Evolutionary conservation across 2,888 invertebrate species (phyloP), one percentile per base, ranked within the genome.

Genomic region (Alviniconcha strummeri): DNA sequence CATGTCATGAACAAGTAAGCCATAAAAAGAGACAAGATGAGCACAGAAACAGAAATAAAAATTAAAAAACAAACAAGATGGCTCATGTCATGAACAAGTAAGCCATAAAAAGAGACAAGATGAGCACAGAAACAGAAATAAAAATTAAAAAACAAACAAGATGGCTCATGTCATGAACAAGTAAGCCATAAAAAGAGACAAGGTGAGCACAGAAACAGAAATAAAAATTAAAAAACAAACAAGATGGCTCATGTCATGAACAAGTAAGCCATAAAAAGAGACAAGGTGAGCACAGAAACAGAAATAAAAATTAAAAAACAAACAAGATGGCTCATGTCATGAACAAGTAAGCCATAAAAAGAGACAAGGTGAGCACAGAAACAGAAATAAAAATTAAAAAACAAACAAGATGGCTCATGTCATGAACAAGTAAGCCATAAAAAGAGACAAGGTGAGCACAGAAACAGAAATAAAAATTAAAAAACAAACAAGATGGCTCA

Each of bases 41-140:
- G 60, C 64, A 83, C 71, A 15, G 67, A 67, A n/a, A 71, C 17
- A 7, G 71, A 78, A 19, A 82, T 52, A 60, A 60, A 8, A 60
- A 4, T 3, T 13, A 60, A 60, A 60, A 11, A 60, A 13, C 9
- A 60, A 13, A 60, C 60, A 60, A 60, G 4, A 13, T 11, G 60
- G 4, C 60, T 60, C 60, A 77, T 4, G 19, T 60, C 19, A 77
- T 77, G 57, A 77, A 57, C 17, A 77, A 17, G 13, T 77, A 77
- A 19, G 77, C 19, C 19, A 77, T 19, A 17, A 77, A 77, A 13
- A 52, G 8, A 17, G 64, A 64, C 64, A 79, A 52, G 75, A 75
- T 17, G 15, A 81, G 60, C 64, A 83, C 71, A 15, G 67, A 67
- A n/a, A 71, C 17, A 7, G 71, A 78, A 19, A 82, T 52, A 60